phyloP scores from a whole-genome alignment of 2,888 invertebrate species.

The Trichacis sp. region DNA sequence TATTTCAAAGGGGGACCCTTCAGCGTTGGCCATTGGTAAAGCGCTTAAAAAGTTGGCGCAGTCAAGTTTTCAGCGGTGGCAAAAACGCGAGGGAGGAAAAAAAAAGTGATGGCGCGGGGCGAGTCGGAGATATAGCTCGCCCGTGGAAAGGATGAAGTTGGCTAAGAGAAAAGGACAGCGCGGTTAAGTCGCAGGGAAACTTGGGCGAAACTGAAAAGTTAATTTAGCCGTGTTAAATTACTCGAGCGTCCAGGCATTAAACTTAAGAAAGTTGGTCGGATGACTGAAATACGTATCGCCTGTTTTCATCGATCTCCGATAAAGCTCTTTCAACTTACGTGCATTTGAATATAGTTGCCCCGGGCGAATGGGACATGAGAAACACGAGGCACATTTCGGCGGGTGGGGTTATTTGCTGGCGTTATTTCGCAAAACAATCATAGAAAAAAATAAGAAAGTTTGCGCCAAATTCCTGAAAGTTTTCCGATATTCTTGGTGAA shows the following conservation, averaged over 20 bases:
- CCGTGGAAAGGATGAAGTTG: background rate
- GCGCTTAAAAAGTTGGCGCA: slow-evolving; percentile 62
- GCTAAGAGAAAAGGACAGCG: slow-evolving; percentile 37
- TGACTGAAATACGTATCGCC: slow-evolving; percentile 61
- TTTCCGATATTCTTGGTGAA: no score
- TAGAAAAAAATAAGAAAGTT: no score
- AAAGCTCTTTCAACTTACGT: slow-evolving; percentile 11
- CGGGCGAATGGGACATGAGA: no score
- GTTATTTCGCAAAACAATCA: no score
- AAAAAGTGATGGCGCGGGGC: slow-evolving; percentile 19
- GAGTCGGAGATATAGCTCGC: background rate
- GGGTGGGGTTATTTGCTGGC: no score
- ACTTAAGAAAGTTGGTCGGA: slow-evolving; percentile 63
- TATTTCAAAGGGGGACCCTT: slow-evolving; percentile 48
- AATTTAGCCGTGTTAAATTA: slow-evolving; percentile 67
- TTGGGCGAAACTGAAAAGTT: slow-evolving; percentile 68
- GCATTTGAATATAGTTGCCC: no score
- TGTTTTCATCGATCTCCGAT: slow-evolving; percentile 30
- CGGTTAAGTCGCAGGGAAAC: slow-evolving; percentile 63
- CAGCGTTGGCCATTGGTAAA: slow-evolving; percentile 54
- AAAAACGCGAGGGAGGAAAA: slow-evolving; percentile 13
- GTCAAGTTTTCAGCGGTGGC: slow-evolving; percentile 39
- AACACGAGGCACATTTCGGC: no score
- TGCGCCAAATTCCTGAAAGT: no score
- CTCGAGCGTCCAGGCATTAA: slow-evolving; percentile 64